Base-by-base conservation (phyloP, 2,797 vertebrate species). In the Crypturellus tataupa region DNA sequence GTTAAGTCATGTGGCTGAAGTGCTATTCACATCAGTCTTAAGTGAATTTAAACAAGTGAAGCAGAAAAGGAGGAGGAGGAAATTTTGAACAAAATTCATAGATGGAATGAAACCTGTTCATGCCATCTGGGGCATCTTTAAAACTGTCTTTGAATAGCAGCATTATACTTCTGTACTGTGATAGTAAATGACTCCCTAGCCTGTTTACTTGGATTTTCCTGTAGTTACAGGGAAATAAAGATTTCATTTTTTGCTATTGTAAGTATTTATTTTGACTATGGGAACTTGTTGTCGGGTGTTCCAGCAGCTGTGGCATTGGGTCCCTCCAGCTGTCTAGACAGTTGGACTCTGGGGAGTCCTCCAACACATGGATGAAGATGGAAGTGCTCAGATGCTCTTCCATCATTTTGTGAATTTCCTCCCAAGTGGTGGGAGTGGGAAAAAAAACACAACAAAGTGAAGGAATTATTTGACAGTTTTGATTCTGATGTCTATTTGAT, bases 401-500 rank as follows among this genome's bases (percentile, higher is more conserved):
- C 63, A 78, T 89, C 39, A 27, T 39, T 29, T 55, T 37, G 31
- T 33, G 60, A 85, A 68, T 59, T 46, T 81, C 67, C 70, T 21
- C 40, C 51, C 21, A 39, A 5, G 8, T n/a, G 44, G 37, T 49
- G 47, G 47, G 23, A 12, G 47, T 24, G 47, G 35, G 6, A 58
- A 71, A 73, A 68, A 31, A 59, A 23, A 40, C 39, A 39, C 12
- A 40, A 40, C 12, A 40, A 40, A 13, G 40, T 5, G 9, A 18
- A 75, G 53, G 56, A 81, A 58, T 85, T 90, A 46, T 90, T 56
- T 80, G 53, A 37, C 56, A 7, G 7, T 84, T 89, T 86, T 49
- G 35, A 71, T 85, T 85, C 47, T 53, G 33, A 17, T 58, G 86
- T 91, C 73, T 80, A 24, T 91, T 68, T 94, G 83, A 71, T 60